phyloP scores from a whole-genome alignment of 2,888 invertebrate species.

The Bunonema sp. region DNA sequence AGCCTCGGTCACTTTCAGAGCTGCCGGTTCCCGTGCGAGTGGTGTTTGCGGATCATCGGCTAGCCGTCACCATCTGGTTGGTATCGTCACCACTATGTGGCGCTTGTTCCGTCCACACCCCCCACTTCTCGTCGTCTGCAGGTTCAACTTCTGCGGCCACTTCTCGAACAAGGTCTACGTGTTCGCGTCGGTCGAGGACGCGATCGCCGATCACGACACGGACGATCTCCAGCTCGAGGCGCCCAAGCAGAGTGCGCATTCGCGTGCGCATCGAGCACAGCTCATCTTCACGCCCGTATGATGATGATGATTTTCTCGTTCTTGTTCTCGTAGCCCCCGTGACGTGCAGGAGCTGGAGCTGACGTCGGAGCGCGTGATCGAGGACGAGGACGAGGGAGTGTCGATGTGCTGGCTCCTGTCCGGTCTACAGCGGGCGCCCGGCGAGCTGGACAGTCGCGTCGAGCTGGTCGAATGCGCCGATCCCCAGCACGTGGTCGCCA shows the following conservation, averaged over 20 bases:
- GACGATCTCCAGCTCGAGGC: constrained; percentile 10
- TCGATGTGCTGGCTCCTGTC: constrained; percentile 30
- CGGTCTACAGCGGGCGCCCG: constrained; percentile 26
- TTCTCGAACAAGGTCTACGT: constrained; percentile 42
- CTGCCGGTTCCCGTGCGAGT: constrained; percentile 35
- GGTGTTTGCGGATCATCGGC: constrained; percentile 15
- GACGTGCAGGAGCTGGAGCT: constrained; percentile 17
- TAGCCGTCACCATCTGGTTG: constrained; percentile 38
- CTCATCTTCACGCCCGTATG: constrained; percentile 22
- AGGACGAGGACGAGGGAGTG: constrained; percentile 36
- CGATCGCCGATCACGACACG: constrained; percentile 5
- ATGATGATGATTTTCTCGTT: background rate
- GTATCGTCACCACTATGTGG: too few relatives aligned
- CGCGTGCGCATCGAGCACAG: constrained; percentile 24
- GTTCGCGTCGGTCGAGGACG: constrained; percentile 26
- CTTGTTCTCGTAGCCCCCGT: background rate
- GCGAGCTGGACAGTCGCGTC: constrained; percentile 1
- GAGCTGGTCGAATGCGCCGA: background rate
- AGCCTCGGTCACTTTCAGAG: constrained; percentile 14
- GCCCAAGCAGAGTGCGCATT: constrained; percentile 13
- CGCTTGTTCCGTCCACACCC: too few relatives aligned
- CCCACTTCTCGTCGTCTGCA: too few relatives aligned
- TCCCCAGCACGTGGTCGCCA: constrained; percentile 7
- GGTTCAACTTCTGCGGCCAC: constrained; percentile 41
- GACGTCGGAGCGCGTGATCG: constrained; percentile 15